These are phyloP conservation scores for Oplegnathus fasciatus DNA, from an alignment of 2,113 vertebrate genomes.

Conservation along the genomic window DNA sequence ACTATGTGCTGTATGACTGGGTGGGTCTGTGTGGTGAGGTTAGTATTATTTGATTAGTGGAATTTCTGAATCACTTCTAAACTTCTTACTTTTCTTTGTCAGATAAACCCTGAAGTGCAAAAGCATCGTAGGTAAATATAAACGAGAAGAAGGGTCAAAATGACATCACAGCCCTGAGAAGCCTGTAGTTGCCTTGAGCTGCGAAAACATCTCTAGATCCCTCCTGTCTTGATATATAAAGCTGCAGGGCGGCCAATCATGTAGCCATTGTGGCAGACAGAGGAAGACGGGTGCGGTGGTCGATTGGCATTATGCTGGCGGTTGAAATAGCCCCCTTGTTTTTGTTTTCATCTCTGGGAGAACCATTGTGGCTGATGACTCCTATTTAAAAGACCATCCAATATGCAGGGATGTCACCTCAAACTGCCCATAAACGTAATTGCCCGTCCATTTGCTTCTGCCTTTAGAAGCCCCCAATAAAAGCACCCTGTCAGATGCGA, in stretches of 20 bases:
- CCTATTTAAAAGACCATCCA: slow-evolving; percentile 88
- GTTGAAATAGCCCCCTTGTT: slow-evolving; percentile 82
- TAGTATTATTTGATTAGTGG: not conserved
- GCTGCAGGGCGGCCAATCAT: slow-evolving; percentile 69
- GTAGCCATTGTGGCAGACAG: slow-evolving; percentile 55
- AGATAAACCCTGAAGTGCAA: slow-evolving; percentile 6
- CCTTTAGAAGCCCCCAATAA: slow-evolving; percentile 82
- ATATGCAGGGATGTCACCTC: slow-evolving; percentile 87
- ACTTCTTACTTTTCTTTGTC: not conserved
- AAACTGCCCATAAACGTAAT: slow-evolving; percentile 87
- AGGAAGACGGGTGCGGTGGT: slow-evolving; percentile 67
- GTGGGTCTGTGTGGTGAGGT: not conserved
- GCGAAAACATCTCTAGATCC: slow-evolving; percentile 47
- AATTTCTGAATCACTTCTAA: slow-evolving; percentile 22
- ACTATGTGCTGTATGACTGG: slow-evolving; percentile 13
- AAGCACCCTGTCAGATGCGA: slow-evolving; percentile 82
- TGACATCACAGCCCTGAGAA: slow-evolving; percentile 42
- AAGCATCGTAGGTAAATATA: slow-evolving; percentile 43
- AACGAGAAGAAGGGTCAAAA: slow-evolving; percentile 35
- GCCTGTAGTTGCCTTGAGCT: slow-evolving; percentile 49
- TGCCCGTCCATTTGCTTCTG: slow-evolving; percentile 85
- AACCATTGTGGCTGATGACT: slow-evolving; percentile 84
- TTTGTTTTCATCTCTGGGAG: slow-evolving; percentile 84
- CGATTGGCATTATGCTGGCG: slow-evolving; percentile 81
- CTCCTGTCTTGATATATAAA: slow-evolving; percentile 61